A percentile compares a stretch with the other conserved stretches of the same genome.
Conservation (phyloP, 2,888 invertebrate species). For the Drosophila robusta region DNA sequence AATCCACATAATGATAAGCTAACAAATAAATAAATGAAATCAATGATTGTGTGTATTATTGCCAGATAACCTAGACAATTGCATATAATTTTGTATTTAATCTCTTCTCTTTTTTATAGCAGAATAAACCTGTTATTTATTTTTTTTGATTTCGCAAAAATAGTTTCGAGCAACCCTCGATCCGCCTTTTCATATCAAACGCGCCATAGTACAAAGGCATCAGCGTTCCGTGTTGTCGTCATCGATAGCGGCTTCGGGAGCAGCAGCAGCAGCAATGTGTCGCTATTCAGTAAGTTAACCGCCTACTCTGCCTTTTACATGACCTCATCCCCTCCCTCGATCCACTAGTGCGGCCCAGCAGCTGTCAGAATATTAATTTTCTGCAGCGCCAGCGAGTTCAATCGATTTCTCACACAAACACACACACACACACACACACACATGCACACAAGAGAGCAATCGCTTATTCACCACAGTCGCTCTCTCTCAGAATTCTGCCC, state of each 20-base stretch:
- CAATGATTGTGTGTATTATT: too few relatives aligned
- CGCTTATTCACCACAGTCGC: slow-evolving; percentile 50
- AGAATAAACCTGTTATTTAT: too few relatives aligned
- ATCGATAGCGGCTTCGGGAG: slow-evolving; percentile 3
- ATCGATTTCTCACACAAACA: slow-evolving; percentile 47
- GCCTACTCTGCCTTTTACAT: not conserved
- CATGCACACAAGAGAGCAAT: not conserved
- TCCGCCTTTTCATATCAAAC: slow-evolving; percentile 3
- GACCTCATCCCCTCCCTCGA: slow-evolving; percentile 1
- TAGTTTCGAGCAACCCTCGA: slow-evolving; percentile 4
- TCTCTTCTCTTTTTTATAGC: too few relatives aligned
- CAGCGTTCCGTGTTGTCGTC: not conserved
- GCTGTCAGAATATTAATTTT: slow-evolving; percentile 58
- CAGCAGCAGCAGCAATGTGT: slow-evolving; percentile 11
- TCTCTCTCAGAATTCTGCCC: slow-evolving; percentile 3
- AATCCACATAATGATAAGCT: not conserved
- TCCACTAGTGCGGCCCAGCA: slow-evolving; percentile 19
- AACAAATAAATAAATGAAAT: too few relatives aligned
- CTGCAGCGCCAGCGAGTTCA: slow-evolving; percentile 54
- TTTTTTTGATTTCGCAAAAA: too few relatives aligned
- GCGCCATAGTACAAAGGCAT: not conserved
- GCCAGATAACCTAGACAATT: too few relatives aligned
- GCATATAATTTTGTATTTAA: too few relatives aligned
- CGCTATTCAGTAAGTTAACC: slow-evolving; percentile 29
- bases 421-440: slow-evolving; percentile 11